These are phyloP conservation scores for Carabus problematicus DNA, from an alignment of 2,888 invertebrate species.

Conservation along the genomic window DNA sequence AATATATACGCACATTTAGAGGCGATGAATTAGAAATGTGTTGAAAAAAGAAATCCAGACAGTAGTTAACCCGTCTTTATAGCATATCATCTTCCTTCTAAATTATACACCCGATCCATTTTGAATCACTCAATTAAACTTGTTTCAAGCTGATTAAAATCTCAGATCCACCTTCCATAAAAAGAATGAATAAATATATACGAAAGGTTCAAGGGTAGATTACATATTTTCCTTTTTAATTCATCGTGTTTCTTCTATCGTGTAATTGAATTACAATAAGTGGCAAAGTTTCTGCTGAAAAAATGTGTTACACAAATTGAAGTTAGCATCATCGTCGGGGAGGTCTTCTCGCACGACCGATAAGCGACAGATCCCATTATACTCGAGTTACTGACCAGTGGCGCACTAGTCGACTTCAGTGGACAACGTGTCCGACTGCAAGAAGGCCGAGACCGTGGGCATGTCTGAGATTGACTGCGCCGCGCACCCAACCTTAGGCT, in stretches of 20 bases:
- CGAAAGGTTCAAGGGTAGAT: neutral
- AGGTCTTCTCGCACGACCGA: conserved; percentile 8
- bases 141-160: no score
- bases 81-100: no score
- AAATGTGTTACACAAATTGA: conserved; percentile 39
- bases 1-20: no score
- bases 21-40: no score
- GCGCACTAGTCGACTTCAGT: neutral
- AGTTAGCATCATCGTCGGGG: conserved; percentile 23
- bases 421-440: neutral
- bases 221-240: conserved; percentile 21
- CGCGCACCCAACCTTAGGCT: neutral
- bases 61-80: no score
- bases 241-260: conserved; percentile 18
- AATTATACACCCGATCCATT: no score
- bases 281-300: conserved; percentile 31
- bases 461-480: conserved; percentile 4
- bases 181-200: no score
- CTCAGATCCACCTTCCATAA: no score
- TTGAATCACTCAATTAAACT: no score
- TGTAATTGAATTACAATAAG: conserved; percentile 36
- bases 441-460: neutral
- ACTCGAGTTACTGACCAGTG: conserved; percentile 30
- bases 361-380: conserved; percentile 41
- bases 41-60: no score